These are phyloP conservation scores for Halisarca cf. caerulea DNA, from an alignment of 37 sponge, comb jelly and placozoan species.

Conservation along the genomic window DNA sequence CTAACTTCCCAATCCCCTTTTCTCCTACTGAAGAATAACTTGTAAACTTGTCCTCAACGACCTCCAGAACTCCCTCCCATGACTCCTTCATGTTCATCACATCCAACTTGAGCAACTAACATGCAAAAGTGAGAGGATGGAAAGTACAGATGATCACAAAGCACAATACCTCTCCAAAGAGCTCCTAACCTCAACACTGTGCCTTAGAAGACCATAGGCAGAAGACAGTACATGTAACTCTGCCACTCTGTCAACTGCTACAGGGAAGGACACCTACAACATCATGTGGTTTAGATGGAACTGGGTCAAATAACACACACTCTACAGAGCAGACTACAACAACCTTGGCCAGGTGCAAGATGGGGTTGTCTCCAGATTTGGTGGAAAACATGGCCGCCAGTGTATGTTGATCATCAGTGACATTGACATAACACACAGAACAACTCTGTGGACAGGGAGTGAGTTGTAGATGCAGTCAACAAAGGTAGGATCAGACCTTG, in stretches of 20 bases:
- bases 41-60: constrained; percentile 68
- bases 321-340: too few relatives aligned
- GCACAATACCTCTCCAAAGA: too few relatives aligned
- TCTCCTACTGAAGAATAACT: constrained; percentile 48
- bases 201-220: constrained; percentile 34
- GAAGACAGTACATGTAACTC: constrained; percentile 52
- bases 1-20: not conserved
- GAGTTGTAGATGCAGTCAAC: too few relatives aligned
- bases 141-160: too few relatives aligned
- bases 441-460: not conserved
- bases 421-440: not conserved
- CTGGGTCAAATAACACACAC: too few relatives aligned
- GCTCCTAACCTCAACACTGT: constrained; percentile 19
- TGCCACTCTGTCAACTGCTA: not conserved
- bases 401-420: not conserved
- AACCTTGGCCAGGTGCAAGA: not conserved
- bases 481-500: too few relatives aligned
- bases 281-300: too few relatives aligned
- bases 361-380: too few relatives aligned
- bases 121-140: too few relatives aligned
- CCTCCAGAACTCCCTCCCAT: constrained; percentile 70
- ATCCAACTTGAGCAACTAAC: too few relatives aligned
- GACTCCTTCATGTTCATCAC: constrained; percentile 51
- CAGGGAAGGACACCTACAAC: constrained; percentile 30
- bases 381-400: not conserved